phyloP scores from a whole-genome alignment of 2,113 vertebrate species.

The Scomber colias region DNA sequence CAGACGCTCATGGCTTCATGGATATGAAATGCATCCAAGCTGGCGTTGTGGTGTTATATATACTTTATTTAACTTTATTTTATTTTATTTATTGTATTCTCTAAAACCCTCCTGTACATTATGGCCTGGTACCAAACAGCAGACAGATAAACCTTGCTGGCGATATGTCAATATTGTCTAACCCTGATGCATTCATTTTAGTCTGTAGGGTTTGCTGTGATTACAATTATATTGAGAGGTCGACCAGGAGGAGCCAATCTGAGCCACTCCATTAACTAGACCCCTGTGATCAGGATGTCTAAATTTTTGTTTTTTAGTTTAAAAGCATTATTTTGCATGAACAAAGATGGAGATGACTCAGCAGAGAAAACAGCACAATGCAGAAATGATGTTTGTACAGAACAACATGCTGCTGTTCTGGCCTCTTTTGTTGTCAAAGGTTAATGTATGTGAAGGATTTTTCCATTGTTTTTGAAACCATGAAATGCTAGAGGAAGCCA shows the following conservation, averaged over 20 bases:
- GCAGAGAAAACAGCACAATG: slow-evolving; percentile 32
- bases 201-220: no score
- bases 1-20: no score
- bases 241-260: slow-evolving; percentile 2
- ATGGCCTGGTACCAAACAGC: no score
- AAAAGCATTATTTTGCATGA: slow-evolving; percentile 22
- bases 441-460: slow-evolving; percentile 16
- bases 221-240: neutral
- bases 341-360: slow-evolving; percentile 52
- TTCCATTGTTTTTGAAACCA: slow-evolving; percentile 15
- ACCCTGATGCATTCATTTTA: no score
- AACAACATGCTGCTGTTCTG: slow-evolving; percentile 48
- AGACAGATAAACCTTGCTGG: no score
- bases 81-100: no score
- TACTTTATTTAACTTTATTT: no score
- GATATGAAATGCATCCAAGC: no score
- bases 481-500: slow-evolving; percentile 4
- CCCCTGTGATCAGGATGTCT: slow-evolving; percentile 8
- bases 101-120: no score
- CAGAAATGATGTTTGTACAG: slow-evolving; percentile 34
- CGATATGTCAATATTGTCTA: no score
- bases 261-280: slow-evolving; percentile 9
- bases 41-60: no score
- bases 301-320: slow-evolving; percentile 6
- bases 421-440: slow-evolving; percentile 20